Evolutionary conservation across 2,113 vertebrate genomes (phyloP), one percentile per base, ranked within the genome.

Genomic region (Trichechus manatus): DNA sequence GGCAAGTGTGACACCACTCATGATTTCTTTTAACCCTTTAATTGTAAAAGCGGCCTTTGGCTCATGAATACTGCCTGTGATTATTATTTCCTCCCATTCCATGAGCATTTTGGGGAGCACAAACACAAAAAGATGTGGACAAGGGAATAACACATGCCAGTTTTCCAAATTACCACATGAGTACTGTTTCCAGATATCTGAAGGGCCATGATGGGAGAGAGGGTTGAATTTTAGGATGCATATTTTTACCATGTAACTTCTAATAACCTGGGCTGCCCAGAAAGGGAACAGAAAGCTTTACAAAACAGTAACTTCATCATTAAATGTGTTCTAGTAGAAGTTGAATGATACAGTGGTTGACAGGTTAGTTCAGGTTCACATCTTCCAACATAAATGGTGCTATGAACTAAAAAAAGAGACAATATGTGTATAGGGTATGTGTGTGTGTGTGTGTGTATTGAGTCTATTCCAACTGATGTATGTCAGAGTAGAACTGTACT

Each of bases 11-110:
- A 44, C 19, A 5, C 27, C 11, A 44, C 1, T 25, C 4, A 4
- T 47, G 50, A 82, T 66, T 88, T 90, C n/a, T 77, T 22, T 31
- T 47, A 85, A 31, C 2, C 2, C 25, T 85, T 85, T 61, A 6
- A 66, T 59, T 94, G 33, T 42, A 75, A 95, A 87, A 42, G 29
- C 20, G 31, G 47, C 47, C 33, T 95, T 79, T 42, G 9, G 7
- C 47, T 92, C 36, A 22, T 80, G 61, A 66, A 13, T 56, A 33
- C 44, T 95, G 10, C 8, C 17, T 63, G 50, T 50, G 50, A 47
- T 39, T 19, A 20, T 92, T 75, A 79, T 94, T 90, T 44, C 53
- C 50, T 74, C 29, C 23, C 36, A 1, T 86, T 13, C 29, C 25
- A 9, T 20, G 6, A 59, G 77, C 56, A n/a, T n/a, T 89, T 27